These are phyloP conservation scores for Brachyrhaphis roseni DNA, from an alignment of 2,797 vertebrate genomes.

Conservation along the genomic window DNA sequence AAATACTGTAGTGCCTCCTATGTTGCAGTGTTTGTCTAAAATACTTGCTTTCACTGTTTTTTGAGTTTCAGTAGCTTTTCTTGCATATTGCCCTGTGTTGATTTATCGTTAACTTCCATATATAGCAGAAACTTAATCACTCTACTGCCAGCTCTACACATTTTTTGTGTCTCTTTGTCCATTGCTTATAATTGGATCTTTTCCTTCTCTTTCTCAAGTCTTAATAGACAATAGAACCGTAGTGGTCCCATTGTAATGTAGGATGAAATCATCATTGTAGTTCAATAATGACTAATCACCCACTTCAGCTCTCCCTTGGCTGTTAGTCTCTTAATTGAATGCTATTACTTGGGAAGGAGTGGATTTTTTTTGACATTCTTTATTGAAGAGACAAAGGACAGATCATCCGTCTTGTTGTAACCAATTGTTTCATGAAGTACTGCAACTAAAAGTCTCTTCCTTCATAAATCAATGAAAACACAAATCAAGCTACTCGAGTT, in stretches of 20 bases:
- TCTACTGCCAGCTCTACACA: constrained; percentile 12
- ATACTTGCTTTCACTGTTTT: background rate
- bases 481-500: constrained; percentile 35
- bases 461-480: constrained; percentile 51
- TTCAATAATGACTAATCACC: constrained; percentile 65
- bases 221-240: constrained; percentile 3
- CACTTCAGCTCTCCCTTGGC: constrained; percentile 50
- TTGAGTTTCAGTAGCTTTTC: background rate
- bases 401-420: constrained; percentile 18
- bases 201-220: constrained; percentile 40
- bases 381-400: constrained; percentile 21
- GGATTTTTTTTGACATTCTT: constrained; percentile 30
- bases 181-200: constrained; percentile 35
- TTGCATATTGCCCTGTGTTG: constrained; percentile 13
- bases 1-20: background rate
- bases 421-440: constrained; percentile 28
- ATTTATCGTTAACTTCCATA: constrained; percentile 17
- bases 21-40: background rate
- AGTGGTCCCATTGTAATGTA: constrained; percentile 46
- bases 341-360: constrained; percentile 13
- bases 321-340: constrained; percentile 50
- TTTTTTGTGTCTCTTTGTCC: constrained; percentile 24
- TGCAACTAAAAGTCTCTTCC: constrained; percentile 37
- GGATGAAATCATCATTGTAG: constrained; percentile 55
- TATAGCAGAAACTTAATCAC: constrained; percentile 14